These are phyloP conservation scores for Pollenia griseotomentosa DNA, from an alignment of 2,888 invertebrate species.

Conservation along the genomic window DNA sequence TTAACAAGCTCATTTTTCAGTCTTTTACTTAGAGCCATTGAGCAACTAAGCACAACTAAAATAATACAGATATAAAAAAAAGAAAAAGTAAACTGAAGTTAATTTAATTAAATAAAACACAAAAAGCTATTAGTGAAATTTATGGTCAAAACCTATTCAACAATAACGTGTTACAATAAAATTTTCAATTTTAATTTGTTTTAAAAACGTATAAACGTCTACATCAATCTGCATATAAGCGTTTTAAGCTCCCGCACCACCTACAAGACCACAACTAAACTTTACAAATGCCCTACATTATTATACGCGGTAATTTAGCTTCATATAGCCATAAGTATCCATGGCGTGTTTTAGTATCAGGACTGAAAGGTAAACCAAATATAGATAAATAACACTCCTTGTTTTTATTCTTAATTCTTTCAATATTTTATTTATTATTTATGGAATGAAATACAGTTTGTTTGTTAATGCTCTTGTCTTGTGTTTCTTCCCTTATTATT, in stretches of 20 bases:
- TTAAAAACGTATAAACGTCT: slow-evolving; percentile 34
- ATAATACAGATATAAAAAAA: slow-evolving; percentile 18
- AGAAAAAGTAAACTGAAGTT: slow-evolving; percentile 37
- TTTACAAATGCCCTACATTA: slow-evolving; percentile 92
- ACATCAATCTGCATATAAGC: slow-evolving; percentile 25
- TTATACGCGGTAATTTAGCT: slow-evolving; percentile 94
- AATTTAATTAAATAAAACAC: background rate
- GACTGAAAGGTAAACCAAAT: slow-evolving; percentile 89
- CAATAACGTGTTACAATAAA: slow-evolving; percentile 17
- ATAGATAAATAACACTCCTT: slow-evolving; percentile 5
- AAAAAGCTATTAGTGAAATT: slow-evolving; percentile 45
- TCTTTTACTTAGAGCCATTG: slow-evolving; percentile 62
- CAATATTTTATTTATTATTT: slow-evolving; percentile 12
- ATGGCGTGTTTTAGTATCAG: slow-evolving; percentile 94
- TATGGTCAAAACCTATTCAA: background rate
- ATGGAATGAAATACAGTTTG: slow-evolving; percentile 24
- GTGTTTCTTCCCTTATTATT: background rate
- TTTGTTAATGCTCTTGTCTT: background rate
- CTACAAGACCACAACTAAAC: slow-evolving; percentile 69
- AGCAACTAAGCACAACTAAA: slow-evolving; percentile 41
- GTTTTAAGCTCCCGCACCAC: slow-evolving; percentile 26
- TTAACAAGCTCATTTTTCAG: slow-evolving; percentile 61
- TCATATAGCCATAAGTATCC: slow-evolving; percentile 94
- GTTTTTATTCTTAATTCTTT: background rate
- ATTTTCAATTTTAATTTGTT: slow-evolving; percentile 31